phyloP scores from a whole-genome alignment of 2,113 vertebrate genomes.

The Blennius ocellaris region DNA sequence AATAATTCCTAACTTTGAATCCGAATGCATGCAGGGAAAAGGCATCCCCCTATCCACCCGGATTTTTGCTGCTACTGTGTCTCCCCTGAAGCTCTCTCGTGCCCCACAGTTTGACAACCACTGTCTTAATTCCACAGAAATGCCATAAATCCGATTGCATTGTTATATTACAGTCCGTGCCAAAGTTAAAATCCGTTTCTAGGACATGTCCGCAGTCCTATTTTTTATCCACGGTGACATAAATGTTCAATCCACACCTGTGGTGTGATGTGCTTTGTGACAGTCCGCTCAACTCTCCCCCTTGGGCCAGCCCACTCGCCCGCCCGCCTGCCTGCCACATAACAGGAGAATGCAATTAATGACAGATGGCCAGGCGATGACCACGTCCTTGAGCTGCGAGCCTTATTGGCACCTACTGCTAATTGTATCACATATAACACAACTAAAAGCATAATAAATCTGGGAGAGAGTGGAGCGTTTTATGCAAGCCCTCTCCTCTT shows the following conservation, averaged over 20 bases:
- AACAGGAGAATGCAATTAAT: conserved; percentile 93
- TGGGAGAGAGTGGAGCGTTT: conserved; percentile 87
- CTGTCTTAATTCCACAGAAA: neutral
- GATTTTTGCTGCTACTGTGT: no score
- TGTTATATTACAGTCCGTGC: neutral
- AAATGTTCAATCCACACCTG: conserved; percentile 73
- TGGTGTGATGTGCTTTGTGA: conserved; percentile 79
- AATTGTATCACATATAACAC: conserved; percentile 97
- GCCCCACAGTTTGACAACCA: no score
- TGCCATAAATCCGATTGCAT: no score
- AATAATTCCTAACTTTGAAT: no score
- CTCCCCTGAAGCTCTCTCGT: no score
- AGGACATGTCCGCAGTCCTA: conserved; percentile 50
- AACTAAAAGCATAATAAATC: conserved; percentile 99
- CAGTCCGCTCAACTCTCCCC: conserved; percentile 81
- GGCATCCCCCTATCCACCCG: no score
- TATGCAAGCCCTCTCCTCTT: conserved; percentile 91
- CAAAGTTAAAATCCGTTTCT: conserved; percentile 43
- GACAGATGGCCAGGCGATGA: conserved; percentile 93
- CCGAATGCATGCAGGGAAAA: no score
- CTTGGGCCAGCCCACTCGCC: conserved; percentile 76
- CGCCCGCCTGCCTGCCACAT: conserved; percentile 82
- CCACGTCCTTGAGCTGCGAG: conserved; percentile 91
- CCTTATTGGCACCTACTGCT: conserved; percentile 93
- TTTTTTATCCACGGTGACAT: conserved; percentile 65